A percentile compares a stretch with the other conserved stretches of the same genome.
Conservation (phyloP, 2,113 vertebrate genomes). For the Pavo muticus region DNA sequence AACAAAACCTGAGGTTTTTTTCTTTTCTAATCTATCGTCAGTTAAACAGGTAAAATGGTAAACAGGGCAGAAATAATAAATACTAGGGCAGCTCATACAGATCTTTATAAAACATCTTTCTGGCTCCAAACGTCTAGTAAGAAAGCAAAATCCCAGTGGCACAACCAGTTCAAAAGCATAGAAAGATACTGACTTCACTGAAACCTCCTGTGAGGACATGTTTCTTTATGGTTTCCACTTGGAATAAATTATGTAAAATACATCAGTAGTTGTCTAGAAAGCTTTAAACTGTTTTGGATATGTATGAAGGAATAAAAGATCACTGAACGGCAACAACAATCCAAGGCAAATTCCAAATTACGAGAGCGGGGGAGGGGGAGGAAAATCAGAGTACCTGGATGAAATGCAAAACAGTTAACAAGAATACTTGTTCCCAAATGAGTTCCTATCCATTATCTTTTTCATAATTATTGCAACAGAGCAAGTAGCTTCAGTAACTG, state of each 20-base stretch:
- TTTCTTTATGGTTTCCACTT: neutral
- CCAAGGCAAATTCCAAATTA: neutral
- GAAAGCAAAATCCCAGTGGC: neutral
- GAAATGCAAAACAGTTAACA: slow-evolving; percentile 38
- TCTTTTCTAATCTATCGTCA: neutral
- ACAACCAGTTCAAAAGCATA: neutral
- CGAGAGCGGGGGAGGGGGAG: neutral
- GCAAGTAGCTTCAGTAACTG: slow-evolving; percentile 33
- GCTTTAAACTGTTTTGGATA: neutral
- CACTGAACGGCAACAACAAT: neutral
- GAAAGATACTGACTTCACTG: neutral
- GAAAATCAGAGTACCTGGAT: neutral
- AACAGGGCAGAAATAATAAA: neutral
- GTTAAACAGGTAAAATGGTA: neutral
- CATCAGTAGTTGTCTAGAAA: neutral
- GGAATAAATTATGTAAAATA: neutral
- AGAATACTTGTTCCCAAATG: neutral
- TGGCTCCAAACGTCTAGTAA: rapidly evolving
- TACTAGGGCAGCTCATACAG: neutral
- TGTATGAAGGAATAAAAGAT: neutral
- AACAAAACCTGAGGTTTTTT: neutral
- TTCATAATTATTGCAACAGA: slow-evolving; percentile 39
- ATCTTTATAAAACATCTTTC: neutral
- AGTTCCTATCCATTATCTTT: slow-evolving; percentile 43
- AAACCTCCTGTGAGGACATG: neutral